These are phyloP conservation scores for Tetanocera ferruginea DNA, from an alignment of 2,888 invertebrate species.

Conservation along the genomic window DNA sequence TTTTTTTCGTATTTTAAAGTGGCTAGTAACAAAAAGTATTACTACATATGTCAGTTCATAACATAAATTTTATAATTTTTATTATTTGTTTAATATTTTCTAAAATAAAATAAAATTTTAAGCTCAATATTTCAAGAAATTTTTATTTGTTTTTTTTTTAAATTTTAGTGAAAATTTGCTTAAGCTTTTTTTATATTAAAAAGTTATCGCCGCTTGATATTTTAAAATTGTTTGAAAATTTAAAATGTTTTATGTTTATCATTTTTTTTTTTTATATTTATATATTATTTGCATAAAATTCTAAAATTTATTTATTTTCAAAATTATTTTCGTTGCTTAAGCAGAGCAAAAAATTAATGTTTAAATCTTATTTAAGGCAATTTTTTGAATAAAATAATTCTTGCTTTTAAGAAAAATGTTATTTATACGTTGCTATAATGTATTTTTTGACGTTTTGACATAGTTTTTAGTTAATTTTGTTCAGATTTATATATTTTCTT, in stretches of 20 bases:
- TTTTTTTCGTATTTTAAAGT: not conserved
- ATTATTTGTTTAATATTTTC: not conserved
- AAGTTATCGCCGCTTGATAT: not conserved
- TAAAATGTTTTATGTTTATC: not conserved
- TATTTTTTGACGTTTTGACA: no score
- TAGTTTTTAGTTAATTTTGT: no score
- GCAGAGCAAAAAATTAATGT: not conserved
- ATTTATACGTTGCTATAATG: not conserved
- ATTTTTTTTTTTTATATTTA: not conserved
- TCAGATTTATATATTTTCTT: not conserved
- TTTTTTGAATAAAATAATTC: not conserved
- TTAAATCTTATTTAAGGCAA: slow-evolving; percentile 10
- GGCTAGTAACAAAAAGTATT: not conserved
- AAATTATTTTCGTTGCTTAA: not conserved
- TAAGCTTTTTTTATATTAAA: not conserved
- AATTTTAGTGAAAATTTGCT: not conserved
- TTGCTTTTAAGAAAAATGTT: not conserved
- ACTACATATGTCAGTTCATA: not conserved
- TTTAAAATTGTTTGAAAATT: not conserved
- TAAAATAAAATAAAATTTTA: no score
- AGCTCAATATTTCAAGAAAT: no score
- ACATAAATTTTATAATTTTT: not conserved
- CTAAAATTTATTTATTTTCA: not conserved
- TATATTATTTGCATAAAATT: not conserved
- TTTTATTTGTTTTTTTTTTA: not conserved